Evolutionary conservation across 2,113 vertebrate species (phyloP).

Genomic region (Brevimyrus niger): DNA sequence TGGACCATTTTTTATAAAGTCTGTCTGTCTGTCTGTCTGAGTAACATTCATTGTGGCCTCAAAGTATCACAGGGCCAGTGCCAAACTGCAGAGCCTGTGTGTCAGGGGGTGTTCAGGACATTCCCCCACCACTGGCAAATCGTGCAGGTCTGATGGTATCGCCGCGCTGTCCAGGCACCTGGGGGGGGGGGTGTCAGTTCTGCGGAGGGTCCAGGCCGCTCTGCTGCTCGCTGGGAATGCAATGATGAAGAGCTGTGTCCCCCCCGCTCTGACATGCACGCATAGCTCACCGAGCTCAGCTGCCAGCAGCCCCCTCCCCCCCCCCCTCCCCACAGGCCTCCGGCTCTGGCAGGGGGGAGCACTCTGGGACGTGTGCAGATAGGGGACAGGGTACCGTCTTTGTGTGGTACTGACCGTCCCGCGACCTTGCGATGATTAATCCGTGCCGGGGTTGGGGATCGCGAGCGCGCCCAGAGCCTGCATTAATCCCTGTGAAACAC

Average conservation of each 20-base stretch:
- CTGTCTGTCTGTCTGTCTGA: background rate
- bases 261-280: background rate
- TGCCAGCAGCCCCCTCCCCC: background rate
- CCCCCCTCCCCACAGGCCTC: constrained; percentile 7
- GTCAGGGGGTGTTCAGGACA: background rate
- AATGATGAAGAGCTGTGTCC: constrained; percentile 43
- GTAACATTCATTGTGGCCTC: background rate
- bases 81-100: background rate
- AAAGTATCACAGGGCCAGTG: background rate
- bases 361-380: background rate
- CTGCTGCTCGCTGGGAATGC: constrained; percentile 33
- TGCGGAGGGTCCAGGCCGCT: constrained; percentile 15
- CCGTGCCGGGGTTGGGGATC: constrained; percentile 34
- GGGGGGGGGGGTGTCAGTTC: constrained; percentile 38
- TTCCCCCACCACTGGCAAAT: background rate
- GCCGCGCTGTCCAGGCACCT: constrained; percentile 28
- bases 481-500: background rate
- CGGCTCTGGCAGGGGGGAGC: background rate
- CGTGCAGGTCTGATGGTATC: background rate
- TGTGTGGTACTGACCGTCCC: constrained; percentile 33
- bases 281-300: background rate
- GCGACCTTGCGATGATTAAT: constrained; percentile 60
- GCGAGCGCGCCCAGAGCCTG: background rate
- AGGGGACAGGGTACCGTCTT: background rate
- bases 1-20: background rate